Evolutionary conservation across 2,888 invertebrate genomes (phyloP).

Genomic region (Acleris holmiana): DNA sequence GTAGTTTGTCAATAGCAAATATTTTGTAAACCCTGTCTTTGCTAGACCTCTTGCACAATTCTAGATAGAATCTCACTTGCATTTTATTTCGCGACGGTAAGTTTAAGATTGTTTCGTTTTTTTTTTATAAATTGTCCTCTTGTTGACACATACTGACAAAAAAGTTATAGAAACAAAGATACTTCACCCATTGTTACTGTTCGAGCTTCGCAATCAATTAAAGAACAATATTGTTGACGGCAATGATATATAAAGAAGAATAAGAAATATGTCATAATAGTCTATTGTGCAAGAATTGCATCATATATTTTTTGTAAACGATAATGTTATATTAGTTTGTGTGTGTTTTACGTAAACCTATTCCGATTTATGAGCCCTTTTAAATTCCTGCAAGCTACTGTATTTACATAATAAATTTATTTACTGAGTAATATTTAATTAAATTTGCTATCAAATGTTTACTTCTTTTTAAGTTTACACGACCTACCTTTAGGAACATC

Average conservation of each 20-base stretch:
- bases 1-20: conserved; percentile 47
- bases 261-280: conserved; percentile 4
- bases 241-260: conserved; percentile 25
- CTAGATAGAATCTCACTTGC: conserved; percentile 32
- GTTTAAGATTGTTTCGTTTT: background rate
- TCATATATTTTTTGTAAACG: background rate
- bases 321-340: too few relatives aligned
- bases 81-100: conserved; percentile 11
- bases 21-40: conserved; percentile 39
- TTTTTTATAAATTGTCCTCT: background rate
- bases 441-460: background rate
- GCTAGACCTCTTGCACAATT: conserved; percentile 20
- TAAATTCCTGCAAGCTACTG: too few relatives aligned
- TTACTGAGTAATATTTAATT: too few relatives aligned
- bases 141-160: conserved; percentile 8
- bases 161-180: conserved; percentile 25
- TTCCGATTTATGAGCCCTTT: too few relatives aligned
- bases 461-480: conserved; percentile 10
- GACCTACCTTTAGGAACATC: conserved; percentile 64
- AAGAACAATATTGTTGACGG: conserved; percentile 17
- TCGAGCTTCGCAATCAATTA: conserved; percentile 28
- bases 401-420: too few relatives aligned
- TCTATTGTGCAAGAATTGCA: conserved; percentile 16
- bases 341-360: too few relatives aligned
- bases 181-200: conserved; percentile 22